A percentile compares a stretch with the other conserved stretches of the same genome.
These are phyloP conservation scores for Pachyseris speciosa DNA, from an alignment of 64 coral and sea anemone species.

Conservation along the genomic window DNA sequence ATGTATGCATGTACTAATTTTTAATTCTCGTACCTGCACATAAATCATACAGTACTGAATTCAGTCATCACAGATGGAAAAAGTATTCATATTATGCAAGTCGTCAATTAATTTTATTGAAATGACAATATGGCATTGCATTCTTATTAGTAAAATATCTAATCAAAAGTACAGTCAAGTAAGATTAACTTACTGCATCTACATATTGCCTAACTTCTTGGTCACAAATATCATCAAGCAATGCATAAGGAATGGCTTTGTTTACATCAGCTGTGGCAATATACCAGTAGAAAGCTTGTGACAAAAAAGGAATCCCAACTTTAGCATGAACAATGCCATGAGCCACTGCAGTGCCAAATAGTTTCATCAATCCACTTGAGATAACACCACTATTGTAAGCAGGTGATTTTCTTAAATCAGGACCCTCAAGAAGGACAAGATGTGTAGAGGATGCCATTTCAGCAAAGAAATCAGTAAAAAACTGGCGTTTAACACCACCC, in stretches of 20 bases:
- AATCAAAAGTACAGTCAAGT: no score
- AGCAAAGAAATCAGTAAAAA: slow-evolving; percentile 28
- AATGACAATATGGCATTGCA: no score
- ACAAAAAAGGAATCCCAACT: slow-evolving; percentile 16
- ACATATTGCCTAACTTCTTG: no score
- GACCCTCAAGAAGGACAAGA: slow-evolving; percentile 29
- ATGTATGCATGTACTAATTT: no score
- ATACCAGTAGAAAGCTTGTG: slow-evolving; percentile 48
- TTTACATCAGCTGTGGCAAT: slow-evolving; percentile 35
- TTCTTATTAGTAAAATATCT: no score
- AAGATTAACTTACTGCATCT: no score
- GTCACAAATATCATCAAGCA: background rate
- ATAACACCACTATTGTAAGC: slow-evolving; percentile 6
- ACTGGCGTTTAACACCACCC: slow-evolving; percentile 49
- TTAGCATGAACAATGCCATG: slow-evolving; percentile 20
- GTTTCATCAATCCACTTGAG: slow-evolving; percentile 15
- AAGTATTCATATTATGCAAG: no score
- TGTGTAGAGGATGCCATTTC: background rate
- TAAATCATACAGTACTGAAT: no score
- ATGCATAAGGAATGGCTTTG: slow-evolving; percentile 37
- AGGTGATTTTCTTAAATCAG: background rate
- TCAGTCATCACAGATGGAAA: no score
- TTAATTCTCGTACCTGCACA: no score
- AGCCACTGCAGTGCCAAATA: slow-evolving; percentile 21
- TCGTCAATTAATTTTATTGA: no score